phyloP scores from a whole-genome alignment of 2,797 vertebrate genomes.

The Tapirus indicus region DNA sequence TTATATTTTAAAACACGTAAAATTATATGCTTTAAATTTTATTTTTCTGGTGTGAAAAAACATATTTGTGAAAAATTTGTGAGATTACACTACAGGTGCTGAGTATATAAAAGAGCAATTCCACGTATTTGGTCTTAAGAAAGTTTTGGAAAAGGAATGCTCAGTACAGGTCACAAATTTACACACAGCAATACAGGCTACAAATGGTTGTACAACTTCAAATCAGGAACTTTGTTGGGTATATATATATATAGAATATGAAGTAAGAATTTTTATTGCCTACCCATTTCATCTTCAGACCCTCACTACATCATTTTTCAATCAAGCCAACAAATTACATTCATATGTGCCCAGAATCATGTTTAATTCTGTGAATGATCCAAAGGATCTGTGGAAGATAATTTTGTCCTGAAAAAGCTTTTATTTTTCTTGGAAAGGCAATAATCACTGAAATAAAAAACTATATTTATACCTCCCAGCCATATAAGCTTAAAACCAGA shows the following conservation, averaged over 20 bases:
- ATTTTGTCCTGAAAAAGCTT: background rate
- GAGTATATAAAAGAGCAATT: background rate
- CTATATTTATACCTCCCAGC: background rate
- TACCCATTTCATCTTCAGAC: background rate
- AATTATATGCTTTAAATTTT: background rate
- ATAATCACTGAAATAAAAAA: background rate
- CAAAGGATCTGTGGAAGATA: background rate
- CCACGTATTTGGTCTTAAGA: background rate
- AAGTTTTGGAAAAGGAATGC: background rate
- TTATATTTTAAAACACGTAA: background rate
- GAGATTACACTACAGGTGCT: background rate
- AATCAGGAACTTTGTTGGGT: background rate
- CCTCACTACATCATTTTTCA: background rate
- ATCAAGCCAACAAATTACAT: background rate
- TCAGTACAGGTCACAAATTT: background rate
- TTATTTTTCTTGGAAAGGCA: background rate
- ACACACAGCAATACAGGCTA: background rate
- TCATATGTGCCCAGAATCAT: background rate
- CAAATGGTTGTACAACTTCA: background rate
- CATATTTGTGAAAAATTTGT: background rate
- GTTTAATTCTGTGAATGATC: background rate
- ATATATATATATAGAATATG: background rate
- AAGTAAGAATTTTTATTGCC: background rate
- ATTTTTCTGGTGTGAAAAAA: background rate
- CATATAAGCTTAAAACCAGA: slow-evolving; percentile 16